phyloP scores from a whole-genome alignment of 2,113 vertebrate species.

The Chauna torquata region DNA sequence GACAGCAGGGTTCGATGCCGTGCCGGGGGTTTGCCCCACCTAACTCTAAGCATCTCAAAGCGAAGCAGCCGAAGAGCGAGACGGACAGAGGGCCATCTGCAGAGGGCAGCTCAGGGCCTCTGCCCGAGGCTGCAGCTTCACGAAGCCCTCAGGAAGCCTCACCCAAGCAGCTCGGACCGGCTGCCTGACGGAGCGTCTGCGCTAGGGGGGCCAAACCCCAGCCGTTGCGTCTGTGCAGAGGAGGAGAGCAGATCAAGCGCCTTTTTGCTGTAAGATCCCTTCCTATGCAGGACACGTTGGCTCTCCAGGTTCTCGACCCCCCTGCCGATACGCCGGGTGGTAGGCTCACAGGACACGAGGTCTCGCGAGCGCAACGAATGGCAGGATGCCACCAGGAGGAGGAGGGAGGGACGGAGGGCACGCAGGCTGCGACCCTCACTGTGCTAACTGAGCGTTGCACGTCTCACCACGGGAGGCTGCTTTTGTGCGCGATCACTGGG shows the following conservation, averaged over 20 bases:
- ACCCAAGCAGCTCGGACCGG: neutral
- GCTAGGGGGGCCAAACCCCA: neutral
- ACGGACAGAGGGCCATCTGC: neutral
- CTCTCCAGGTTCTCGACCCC: neutral
- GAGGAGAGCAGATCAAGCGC: neutral
- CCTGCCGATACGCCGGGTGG: rapidly evolving
- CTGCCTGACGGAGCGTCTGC: too few species aligned
- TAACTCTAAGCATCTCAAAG: neutral
- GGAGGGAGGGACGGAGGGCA: neutral
- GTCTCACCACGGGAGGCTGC: neutral
- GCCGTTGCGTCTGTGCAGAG: neutral
- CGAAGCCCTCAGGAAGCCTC: neutral
- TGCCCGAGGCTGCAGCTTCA: neutral
- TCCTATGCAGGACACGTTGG: neutral
- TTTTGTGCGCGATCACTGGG: rapidly evolving
- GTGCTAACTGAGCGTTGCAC: neutral
- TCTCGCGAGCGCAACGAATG: too few species aligned
- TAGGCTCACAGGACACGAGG: neutral
- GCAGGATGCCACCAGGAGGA: neutral
- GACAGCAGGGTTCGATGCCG: neutral
- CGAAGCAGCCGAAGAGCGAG: neutral
- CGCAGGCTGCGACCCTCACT: rapidly evolving
- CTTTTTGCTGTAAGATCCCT: neutral
- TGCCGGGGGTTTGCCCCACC: neutral
- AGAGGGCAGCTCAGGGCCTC: neutral